Percentiles rank a stretch among this genome's conserved stretches.
phyloP scores from a whole-genome alignment of 2,888 invertebrate species.

The Eledona agricola region DNA sequence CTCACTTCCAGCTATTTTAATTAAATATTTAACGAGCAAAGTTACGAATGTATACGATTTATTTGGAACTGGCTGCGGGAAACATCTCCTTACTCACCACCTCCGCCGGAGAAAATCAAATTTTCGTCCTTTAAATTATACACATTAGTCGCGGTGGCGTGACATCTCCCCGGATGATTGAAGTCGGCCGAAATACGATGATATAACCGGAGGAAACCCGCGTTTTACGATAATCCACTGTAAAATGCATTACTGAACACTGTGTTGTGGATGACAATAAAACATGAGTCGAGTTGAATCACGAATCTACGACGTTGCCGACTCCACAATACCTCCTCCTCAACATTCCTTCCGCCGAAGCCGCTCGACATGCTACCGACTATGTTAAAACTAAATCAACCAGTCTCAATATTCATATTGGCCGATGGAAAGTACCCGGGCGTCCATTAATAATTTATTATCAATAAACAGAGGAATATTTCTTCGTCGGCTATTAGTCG shows the following conservation, averaged over 20 bases:
- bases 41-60: constrained; percentile 1
- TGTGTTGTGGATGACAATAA: constrained; percentile 19
- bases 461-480: constrained; percentile 17
- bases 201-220: constrained; percentile 9
- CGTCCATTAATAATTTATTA: constrained; percentile 22
- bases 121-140: constrained; percentile 31
- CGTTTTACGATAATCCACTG: constrained; percentile 9
- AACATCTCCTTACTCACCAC: constrained; percentile 13
- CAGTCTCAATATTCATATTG: constrained; percentile 4
- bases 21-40: constrained; percentile 32
- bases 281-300: constrained; percentile 30
- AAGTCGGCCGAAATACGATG: constrained; percentile 1
- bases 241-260: constrained; percentile 20
- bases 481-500: background rate
- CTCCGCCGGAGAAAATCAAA: constrained; percentile 30
- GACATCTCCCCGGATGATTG: constrained; percentile 15
- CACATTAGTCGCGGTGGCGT: constrained; percentile 24
- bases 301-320: constrained; percentile 32
- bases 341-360: constrained; percentile 24
- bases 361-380: background rate
- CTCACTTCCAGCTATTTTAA: constrained; percentile 23
- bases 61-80: background rate
- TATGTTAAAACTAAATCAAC: constrained; percentile 6
- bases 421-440: constrained; percentile 13
- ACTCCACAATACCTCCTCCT: constrained; percentile 11